A percentile compares a stretch with the other conserved stretches of the same genome.
Evolutionary conservation across 2,113 vertebrate genomes (phyloP).

Genomic region (Oncorhynchus tshawytscha): DNA sequence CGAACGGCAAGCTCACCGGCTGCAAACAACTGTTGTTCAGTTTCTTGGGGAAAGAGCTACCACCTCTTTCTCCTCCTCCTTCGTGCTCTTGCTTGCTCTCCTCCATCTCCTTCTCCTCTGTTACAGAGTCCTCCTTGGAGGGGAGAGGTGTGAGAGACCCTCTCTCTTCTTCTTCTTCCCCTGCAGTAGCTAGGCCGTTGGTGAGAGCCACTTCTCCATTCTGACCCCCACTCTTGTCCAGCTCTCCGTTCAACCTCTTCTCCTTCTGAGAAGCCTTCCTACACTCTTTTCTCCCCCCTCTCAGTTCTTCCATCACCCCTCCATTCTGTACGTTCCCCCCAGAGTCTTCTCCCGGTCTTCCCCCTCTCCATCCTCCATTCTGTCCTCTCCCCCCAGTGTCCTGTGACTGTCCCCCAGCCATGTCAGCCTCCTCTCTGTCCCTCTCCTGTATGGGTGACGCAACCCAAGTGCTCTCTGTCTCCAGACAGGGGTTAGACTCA

Average conservation of each 20-base stretch:
- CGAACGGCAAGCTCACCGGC: conserved; percentile 88
- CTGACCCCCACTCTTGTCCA: conserved; percentile 43
- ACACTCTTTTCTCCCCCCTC: conserved; percentile 29
- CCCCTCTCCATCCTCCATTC: neutral
- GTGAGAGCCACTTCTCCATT: conserved; percentile 49
- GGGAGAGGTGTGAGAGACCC: conserved; percentile 75
- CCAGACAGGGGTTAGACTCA: neutral
- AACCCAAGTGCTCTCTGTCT: neutral
- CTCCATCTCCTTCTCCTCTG: conserved; percentile 98
- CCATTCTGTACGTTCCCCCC: conserved; percentile 28
- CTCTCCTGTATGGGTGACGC: neutral
- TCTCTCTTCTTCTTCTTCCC: neutral
- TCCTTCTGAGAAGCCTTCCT: neutral
- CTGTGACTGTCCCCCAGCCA: conserved; percentile 23
- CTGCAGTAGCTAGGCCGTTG: conserved; percentile 57
- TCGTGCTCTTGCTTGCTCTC: conserved; percentile 93
- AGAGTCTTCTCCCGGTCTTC: conserved; percentile 30
- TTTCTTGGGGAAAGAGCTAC: conserved; percentile 57
- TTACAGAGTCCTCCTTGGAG: conserved; percentile 97
- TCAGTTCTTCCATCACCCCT: conserved; percentile 8
- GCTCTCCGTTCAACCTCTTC: neutral
- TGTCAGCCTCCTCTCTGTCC: neutral
- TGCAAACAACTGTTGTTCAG: conserved; percentile 75
- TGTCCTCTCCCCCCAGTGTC: neutral
- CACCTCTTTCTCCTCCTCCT: conserved; percentile 74